Evolutionary conservation across 2,888 invertebrate species (phyloP), one percentile per base, ranked within the genome.

Genomic region (Lobophora halterata): DNA sequence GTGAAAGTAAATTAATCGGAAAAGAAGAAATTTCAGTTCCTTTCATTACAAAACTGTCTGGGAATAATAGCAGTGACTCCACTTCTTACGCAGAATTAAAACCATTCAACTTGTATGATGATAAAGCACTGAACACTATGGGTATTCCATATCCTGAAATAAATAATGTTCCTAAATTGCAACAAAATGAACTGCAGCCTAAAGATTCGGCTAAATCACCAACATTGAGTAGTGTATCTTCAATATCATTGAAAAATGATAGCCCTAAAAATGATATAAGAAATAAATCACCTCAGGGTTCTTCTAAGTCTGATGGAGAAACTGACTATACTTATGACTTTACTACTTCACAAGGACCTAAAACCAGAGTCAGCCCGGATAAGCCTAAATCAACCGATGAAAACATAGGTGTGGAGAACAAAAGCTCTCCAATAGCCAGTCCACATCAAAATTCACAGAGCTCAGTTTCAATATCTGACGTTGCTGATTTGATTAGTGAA

Each of bases 401-500:
- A 19, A 32, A 13, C 1, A 33, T 18, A 20, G 38, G 42, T 18
- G n/a, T 61, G 20, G 68, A 63, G 49, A 32, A 58, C 23, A 71
- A 66, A 44, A 61, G 48, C 41, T 53, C 53, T 4, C 60, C 58
- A 2, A 16, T 49, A 32, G 67, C 68, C 35, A 76, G 68, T 49
- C 71, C 65, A 5, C 71, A 65, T 37, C 71, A 72, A 33, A 71
- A 65, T 20, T 82, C 83, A 4, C 65, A 70, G 26, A 85, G 83
- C 48, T 86, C 87, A 2, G 60, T 85, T 8, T 87, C 87, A 10
- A 58, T 83, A 58, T 86, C 86, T 8, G 86, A 87, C 66, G 81
- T 86, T 30, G 79, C 80, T 14, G 86, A 87, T 58, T 65, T 87
- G 33, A 70, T 87, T 11, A 85, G 81, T 74, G 82, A 82, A 30